phyloP scores from a whole-genome alignment of 2,113 vertebrate genomes.

The Myiagra hebetior region DNA sequence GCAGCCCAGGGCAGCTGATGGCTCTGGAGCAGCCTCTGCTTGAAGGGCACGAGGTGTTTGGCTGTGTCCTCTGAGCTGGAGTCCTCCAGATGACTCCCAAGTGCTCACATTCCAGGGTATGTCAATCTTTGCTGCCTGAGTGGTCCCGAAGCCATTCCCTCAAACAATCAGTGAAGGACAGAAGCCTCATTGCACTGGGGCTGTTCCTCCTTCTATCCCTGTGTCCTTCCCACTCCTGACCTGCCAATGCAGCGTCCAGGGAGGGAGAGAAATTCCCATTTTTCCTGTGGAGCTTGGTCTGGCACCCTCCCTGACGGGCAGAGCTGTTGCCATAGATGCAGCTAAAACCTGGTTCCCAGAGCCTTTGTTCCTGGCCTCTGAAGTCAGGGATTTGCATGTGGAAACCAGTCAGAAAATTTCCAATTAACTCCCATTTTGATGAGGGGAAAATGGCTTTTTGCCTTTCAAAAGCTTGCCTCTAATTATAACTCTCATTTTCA shows the following conservation, averaged over 20 bases:
- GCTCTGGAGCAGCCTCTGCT: accelerated
- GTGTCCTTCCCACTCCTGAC: not conserved
- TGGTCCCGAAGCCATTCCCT: not conserved
- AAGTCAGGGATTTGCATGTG: not conserved
- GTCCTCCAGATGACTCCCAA: accelerated
- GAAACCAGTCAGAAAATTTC: not conserved
- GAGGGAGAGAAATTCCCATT: not conserved
- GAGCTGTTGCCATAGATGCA: constrained; percentile 7
- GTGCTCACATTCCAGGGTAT: not conserved
- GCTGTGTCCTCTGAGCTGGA: not conserved
- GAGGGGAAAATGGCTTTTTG: not conserved
- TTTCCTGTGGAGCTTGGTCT: not conserved
- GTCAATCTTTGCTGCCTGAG: not conserved
- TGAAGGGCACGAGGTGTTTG: not conserved
- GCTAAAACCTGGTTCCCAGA: not conserved
- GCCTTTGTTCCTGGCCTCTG: not conserved
- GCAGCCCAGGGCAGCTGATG: not conserved
- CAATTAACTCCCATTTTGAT: not conserved
- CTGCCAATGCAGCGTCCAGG: not conserved
- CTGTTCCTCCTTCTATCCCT: not conserved
- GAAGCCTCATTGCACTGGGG: accelerated
- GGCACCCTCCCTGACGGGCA: not conserved
- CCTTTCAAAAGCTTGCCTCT: not conserved
- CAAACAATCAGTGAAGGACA: not conserved
- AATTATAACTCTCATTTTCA: not conserved